phyloP scores from a whole-genome alignment of 2,888 invertebrate species.

The Spodoptera exigua region DNA sequence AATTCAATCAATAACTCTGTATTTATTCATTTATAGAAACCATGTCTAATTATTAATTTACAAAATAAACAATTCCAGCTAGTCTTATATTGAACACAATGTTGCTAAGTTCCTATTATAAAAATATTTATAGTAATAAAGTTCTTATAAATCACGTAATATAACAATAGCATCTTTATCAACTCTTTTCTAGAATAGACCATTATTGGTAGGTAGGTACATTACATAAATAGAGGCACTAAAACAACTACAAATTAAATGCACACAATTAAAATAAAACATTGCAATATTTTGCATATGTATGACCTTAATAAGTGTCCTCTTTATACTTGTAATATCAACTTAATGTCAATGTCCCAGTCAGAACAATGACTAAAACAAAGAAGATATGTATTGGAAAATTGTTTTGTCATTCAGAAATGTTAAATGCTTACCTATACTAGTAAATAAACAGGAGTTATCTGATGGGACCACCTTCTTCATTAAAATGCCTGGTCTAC shows the following conservation, averaged over 20 bases:
- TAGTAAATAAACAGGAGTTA: slow-evolving; percentile 98
- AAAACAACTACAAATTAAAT: slow-evolving; percentile 21
- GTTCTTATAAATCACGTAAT: too few species aligned
- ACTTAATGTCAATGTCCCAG: slow-evolving; percentile 4
- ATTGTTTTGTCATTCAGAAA: slow-evolving; percentile 8
- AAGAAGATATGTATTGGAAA: slow-evolving; percentile 2
- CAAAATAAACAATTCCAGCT: too few species aligned
- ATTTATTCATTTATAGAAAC: too few species aligned
- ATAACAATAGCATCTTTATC: not conserved
- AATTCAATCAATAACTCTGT: too few species aligned
- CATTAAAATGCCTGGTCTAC: slow-evolving; percentile 92
- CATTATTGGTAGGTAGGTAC: slow-evolving; percentile 27
- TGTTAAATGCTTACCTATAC: slow-evolving; percentile 89
- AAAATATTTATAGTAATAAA: slow-evolving; percentile 4
- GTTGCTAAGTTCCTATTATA: slow-evolving; percentile 4
- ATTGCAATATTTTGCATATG: slow-evolving; percentile 4
- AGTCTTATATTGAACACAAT: too few species aligned
- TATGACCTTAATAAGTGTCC: slow-evolving; percentile 16
- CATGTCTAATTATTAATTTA: too few species aligned
- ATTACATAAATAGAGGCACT: slow-evolving; percentile 15
- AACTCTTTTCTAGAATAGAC: slow-evolving; percentile 32
- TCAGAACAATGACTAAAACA: slow-evolving; percentile 9
- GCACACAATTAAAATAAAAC: slow-evolving; percentile 31
- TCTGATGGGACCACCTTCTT: slow-evolving; percentile 98
- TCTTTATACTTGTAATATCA: slow-evolving; percentile 5